A percentile compares a stretch with the other conserved stretches of the same genome.
Conservation (phyloP, 2,888 invertebrate species). For the Andricus quercusramuli region DNA sequence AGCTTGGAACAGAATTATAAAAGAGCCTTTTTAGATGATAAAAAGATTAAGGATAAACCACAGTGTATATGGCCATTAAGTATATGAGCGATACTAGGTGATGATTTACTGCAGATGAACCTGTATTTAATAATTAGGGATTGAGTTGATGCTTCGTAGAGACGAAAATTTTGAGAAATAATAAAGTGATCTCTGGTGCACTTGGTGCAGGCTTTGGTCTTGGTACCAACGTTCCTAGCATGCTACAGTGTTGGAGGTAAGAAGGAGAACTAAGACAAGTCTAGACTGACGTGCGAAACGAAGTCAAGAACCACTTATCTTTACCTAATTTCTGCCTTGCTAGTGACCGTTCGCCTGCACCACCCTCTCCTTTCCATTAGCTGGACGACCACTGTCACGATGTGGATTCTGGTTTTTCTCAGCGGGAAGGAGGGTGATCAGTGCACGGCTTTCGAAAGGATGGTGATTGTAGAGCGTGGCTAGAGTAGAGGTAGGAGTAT, state of each 20-base stretch:
- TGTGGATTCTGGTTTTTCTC: constrained; percentile 75
- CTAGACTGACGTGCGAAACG: constrained; percentile 57
- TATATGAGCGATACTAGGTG: background rate
- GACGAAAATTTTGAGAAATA: constrained; percentile 10
- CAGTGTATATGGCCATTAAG: background rate
- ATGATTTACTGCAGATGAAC: background rate
- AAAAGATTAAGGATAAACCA: background rate
- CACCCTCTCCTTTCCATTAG: constrained; percentile 58
- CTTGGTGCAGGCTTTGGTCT: constrained; percentile 61
- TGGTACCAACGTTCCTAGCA: constrained; percentile 11
- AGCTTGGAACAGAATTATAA: too few species aligned
- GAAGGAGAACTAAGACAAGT: constrained; percentile 45
- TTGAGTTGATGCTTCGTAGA: background rate
- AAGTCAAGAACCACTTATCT: constrained; percentile 43
- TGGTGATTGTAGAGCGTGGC: constrained; percentile 78
- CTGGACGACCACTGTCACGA: constrained; percentile 56
- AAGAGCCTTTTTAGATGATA: too few species aligned
- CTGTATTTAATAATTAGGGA: too few species aligned
- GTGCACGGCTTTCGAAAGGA: constrained; percentile 78
- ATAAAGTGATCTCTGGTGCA: constrained; percentile 69
- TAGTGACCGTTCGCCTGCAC: constrained; percentile 56
- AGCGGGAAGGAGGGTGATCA: constrained; percentile 67
- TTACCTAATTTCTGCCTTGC: constrained; percentile 37
- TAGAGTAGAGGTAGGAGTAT: constrained; percentile 78
- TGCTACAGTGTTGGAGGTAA: background rate